A percentile compares a stretch with the other conserved stretches of the same genome.
These are phyloP conservation scores for Volucella inflata DNA, from an alignment of 2,888 invertebrate genomes.

Conservation along the genomic window DNA sequence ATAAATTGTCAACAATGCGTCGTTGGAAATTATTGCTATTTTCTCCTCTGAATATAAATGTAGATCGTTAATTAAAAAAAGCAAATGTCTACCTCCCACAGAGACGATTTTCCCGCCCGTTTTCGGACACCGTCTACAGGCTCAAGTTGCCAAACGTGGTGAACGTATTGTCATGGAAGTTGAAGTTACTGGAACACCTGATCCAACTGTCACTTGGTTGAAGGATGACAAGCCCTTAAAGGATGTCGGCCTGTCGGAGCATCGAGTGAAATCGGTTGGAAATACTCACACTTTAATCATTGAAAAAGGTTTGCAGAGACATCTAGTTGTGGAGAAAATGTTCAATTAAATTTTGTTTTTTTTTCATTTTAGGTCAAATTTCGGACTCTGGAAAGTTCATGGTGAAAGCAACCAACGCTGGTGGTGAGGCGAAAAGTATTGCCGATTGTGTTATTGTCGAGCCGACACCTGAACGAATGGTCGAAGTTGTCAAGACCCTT, in stretches of 20 bases:
- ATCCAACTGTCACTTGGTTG: slow-evolving; percentile 89
- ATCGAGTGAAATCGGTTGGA: slow-evolving; percentile 87
- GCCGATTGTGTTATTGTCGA: slow-evolving; percentile 91
- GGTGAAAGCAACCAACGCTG: slow-evolving; percentile 89
- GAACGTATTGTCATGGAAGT: slow-evolving; percentile 90
- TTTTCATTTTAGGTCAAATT: slow-evolving; percentile 84
- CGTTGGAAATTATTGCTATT: slow-evolving; percentile 1
- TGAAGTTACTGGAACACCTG: slow-evolving; percentile 91
- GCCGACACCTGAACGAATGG: slow-evolving; percentile 88
- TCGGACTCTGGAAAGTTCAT: slow-evolving; percentile 91
- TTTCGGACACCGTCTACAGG: slow-evolving; percentile 90
- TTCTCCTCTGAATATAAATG: background rate
- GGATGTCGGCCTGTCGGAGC: slow-evolving; percentile 85
- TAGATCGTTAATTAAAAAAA: slow-evolving; percentile 7
- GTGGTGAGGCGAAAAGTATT: slow-evolving; percentile 92
- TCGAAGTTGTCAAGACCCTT: slow-evolving; percentile 88
- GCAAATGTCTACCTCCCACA: slow-evolving; percentile 79
- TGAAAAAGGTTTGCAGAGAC: slow-evolving; percentile 86
- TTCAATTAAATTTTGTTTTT: background rate
- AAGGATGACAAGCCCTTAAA: slow-evolving; percentile 88
- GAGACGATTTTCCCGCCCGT: slow-evolving; percentile 92
- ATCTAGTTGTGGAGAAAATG: slow-evolving; percentile 6
- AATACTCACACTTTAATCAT: slow-evolving; percentile 88
- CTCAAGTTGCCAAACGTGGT: slow-evolving; percentile 89
- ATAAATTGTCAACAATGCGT: slow-evolving; percentile 5